These are phyloP conservation scores for Quadriops clusia DNA, from an alignment of 2,888 invertebrate genomes.

Conservation along the genomic window DNA sequence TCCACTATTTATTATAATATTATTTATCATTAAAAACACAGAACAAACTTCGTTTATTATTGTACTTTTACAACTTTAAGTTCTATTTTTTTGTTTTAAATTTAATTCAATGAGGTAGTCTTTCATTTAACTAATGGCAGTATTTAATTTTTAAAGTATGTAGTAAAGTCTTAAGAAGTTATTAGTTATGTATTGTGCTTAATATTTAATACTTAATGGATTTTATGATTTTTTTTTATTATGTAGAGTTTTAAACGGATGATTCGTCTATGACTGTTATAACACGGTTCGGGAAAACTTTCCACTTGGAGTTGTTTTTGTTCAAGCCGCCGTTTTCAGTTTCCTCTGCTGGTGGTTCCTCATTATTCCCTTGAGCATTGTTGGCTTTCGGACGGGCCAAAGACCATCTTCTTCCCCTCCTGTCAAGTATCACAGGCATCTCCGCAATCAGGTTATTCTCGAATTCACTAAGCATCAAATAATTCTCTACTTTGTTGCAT, in stretches of 20 bases:
- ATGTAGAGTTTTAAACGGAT: slow-evolving; percentile 41
- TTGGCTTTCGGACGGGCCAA: slow-evolving; percentile 45
- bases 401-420: slow-evolving; percentile 61
- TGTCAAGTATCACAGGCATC: slow-evolving; percentile 60
- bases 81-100: too few species aligned
- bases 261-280: slow-evolving; percentile 72
- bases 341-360: slow-evolving; percentile 43
- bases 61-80: too few species aligned
- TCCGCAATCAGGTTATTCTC: slow-evolving; percentile 75
- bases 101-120: slow-evolving; percentile 18
- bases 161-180: too few species aligned
- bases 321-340: slow-evolving; percentile 37
- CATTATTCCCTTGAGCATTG: slow-evolving; percentile 32
- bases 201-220: too few species aligned
- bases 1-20: too few species aligned
- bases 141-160: slow-evolving; percentile 6
- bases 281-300: slow-evolving; percentile 45
- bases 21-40: too few species aligned
- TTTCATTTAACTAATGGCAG: slow-evolving; percentile 13
- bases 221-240: too few species aligned
- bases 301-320: slow-evolving; percentile 32
- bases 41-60: too few species aligned
- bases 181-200: too few species aligned
- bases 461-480: slow-evolving; percentile 75
- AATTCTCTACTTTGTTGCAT: slow-evolving; percentile 78